Base-by-base conservation (phyloP, 2,797 vertebrate species). In the Acanthurus leucopareius region DNA sequence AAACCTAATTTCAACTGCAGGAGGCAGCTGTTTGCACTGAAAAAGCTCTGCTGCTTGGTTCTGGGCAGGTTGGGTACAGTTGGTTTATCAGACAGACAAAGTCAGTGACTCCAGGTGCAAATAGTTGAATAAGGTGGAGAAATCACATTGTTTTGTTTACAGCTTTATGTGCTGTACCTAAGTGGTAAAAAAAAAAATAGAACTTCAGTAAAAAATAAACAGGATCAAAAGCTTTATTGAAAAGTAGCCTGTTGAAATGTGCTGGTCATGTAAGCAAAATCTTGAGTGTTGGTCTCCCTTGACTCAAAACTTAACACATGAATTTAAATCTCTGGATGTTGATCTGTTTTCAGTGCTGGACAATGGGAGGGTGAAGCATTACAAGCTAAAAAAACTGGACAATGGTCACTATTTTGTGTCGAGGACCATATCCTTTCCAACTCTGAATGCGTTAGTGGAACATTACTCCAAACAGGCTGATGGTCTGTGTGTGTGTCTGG, bases 301-400 rank as follows among this genome's bases (percentile, higher is more conserved):
- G n/a, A 40, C 17, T 6, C 11, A 22, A n/a, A 17, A 19, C 32
- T 42, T 32, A 11, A 17, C 22, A 38, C 4, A 11, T 20, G 10
- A 7, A 2, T 25, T 2, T 15, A 32, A 32, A 14, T 38, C 25
- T 4, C 9, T 67, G 32, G 5, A 47, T 73, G 61, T 40, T 49
- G 40, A 3, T 20, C 35, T 85, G 6, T 89, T 95, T 95, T 73
- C 72, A 99, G 98, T 99, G 88, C 93, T 97, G 88, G 94, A 97
- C 91, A 79, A 60, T 15, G 85, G 66, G 0, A 90, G 10, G 62
- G 97, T 98, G 88, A 99, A 97, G 88, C 98, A 99, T 92, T 99
- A 99, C 91, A 97, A 96, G 84, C 91, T 99, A 73, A 94, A 10
- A 80, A 95, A 53, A 79, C 25, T 85, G 61, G 95, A 97, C 0